These are phyloP conservation scores for Eilema depressum DNA, from an alignment of 2,888 invertebrate genomes.

Conservation along the genomic window DNA sequence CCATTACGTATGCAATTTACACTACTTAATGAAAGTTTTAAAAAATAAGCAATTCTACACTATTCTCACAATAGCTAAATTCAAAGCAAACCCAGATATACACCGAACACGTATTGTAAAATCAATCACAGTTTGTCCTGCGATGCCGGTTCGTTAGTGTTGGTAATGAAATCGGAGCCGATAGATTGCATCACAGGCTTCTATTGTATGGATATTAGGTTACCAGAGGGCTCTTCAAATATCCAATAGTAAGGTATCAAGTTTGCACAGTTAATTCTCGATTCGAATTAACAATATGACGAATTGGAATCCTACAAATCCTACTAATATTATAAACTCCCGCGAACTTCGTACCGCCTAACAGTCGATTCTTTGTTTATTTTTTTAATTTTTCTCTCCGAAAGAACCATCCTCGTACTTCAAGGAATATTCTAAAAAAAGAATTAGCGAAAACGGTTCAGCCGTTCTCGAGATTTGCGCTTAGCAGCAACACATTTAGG, in stretches of 20 bases:
- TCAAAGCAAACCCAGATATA: background rate
- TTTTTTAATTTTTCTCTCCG: too few species aligned
- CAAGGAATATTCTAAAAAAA: too few species aligned
- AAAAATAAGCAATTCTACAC: background rate
- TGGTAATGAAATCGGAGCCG: slow-evolving; percentile 71
- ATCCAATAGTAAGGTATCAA: slow-evolving; percentile 3
- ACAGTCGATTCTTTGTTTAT: too few species aligned
- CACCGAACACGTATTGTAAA: slow-evolving; percentile 53
- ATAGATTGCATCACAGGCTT: slow-evolving; percentile 59
- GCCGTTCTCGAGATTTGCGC: too few species aligned
- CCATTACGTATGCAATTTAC: too few species aligned
- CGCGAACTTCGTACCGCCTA: too few species aligned
- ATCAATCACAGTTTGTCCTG: slow-evolving; percentile 62
- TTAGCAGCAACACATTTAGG: too few species aligned
- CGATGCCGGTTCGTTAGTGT: slow-evolving; percentile 70
- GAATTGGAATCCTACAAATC: too few species aligned
- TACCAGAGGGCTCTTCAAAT: slow-evolving; percentile 6
- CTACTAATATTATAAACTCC: too few species aligned
- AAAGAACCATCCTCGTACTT: too few species aligned
- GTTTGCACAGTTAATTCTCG: background rate
- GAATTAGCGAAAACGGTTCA: too few species aligned
- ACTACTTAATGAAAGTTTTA: too few species aligned
- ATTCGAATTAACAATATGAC: background rate
- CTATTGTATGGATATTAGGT: slow-evolving; percentile 23
- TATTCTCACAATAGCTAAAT: background rate